Percentiles rank a stretch among this genome's conserved stretches.
phyloP scores from a whole-genome alignment of 2,113 vertebrate species.

The Sprattus sprattus region DNA sequence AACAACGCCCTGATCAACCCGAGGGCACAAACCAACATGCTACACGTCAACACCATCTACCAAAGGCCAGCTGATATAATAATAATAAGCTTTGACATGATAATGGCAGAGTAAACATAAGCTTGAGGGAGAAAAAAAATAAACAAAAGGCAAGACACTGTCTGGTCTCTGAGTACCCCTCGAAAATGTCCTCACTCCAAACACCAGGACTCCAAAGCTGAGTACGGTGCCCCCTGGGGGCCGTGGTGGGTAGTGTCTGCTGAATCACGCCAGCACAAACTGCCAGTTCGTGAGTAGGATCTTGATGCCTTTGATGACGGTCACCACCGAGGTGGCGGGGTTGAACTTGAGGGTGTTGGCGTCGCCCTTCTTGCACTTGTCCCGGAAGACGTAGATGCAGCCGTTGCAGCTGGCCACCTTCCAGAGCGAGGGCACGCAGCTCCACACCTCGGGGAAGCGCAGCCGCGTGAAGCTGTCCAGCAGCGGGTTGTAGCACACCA shows the following conservation, averaged over 20 bases:
- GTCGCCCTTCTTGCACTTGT: constrained; percentile 95
- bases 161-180: neutral
- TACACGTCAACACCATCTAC: neutral
- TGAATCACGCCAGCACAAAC: constrained; percentile 88
- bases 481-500: constrained; percentile 94
- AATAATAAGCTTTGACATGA: neutral
- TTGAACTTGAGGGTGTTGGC: constrained; percentile 95
- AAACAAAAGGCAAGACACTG: neutral
- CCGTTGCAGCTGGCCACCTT: constrained; percentile 98
- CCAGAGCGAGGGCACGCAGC: constrained; percentile 92
- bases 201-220: neutral
- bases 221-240: neutral
- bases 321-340: constrained; percentile 92
- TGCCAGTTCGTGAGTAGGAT: constrained; percentile 96
- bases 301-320: constrained; percentile 91
- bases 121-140: neutral
- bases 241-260: neutral
- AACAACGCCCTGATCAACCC: neutral
- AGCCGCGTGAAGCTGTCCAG: constrained; percentile 96
- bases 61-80: neutral
- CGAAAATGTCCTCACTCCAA: neutral
- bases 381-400: constrained; percentile 94
- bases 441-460: constrained; percentile 93
- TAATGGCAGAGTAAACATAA: neutral
- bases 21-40: neutral